Evolutionary conservation across 1,140 invertebrate genomes (phyloP).

Genomic region (Ridgeia piscesae): DNA sequence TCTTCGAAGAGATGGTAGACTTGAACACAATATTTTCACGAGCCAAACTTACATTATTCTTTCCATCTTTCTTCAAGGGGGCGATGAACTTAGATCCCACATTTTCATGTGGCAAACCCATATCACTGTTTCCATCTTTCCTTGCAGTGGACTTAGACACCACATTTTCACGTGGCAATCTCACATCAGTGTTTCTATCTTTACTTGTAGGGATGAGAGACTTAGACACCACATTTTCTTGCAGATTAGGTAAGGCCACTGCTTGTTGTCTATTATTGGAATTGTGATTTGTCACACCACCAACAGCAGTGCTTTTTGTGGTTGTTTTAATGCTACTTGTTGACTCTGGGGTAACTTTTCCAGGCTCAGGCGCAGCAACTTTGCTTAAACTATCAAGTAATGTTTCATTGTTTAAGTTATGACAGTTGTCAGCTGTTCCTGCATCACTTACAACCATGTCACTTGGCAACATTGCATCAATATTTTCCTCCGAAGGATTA

Average conservation of each 20-base stretch:
- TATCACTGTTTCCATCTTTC: too few relatives aligned
- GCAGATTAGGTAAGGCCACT: background rate
- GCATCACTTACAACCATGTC: background rate
- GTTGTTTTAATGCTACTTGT: background rate
- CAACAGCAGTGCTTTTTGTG: background rate
- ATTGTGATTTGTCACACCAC: background rate
- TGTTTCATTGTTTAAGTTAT: background rate
- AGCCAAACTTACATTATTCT: background rate
- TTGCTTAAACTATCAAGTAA: background rate
- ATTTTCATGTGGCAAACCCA: too few relatives aligned
- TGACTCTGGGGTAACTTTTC: background rate
- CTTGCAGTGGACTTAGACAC: too few relatives aligned
- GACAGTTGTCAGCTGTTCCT: background rate
- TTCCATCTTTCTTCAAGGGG: background rate
- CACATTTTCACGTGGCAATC: too few relatives aligned
- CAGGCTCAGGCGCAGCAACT: background rate
- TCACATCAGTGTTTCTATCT: background rate
- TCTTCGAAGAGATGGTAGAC: too few relatives aligned
- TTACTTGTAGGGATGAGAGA: background rate
- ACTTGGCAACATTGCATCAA: background rate
- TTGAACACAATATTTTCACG: background rate
- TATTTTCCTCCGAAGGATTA: background rate
- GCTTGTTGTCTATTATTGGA: background rate
- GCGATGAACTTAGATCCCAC: too few relatives aligned
- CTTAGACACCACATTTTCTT: background rate